Base-by-base conservation (phyloP, 1,140 invertebrate genomes). In the Macrobrachium rosenbergii region DNA sequence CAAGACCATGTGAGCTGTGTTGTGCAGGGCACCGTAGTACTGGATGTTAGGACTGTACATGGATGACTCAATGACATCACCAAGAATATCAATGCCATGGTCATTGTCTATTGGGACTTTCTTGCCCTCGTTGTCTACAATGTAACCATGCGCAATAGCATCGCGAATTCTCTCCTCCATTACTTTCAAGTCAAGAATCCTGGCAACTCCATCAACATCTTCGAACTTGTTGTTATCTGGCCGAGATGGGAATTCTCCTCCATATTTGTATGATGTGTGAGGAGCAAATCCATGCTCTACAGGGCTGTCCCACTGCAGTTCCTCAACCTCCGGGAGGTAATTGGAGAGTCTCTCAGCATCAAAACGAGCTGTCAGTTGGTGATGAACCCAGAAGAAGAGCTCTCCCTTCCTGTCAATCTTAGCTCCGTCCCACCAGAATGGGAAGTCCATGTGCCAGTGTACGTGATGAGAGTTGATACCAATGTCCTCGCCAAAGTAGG, bases 61-160 rank as follows among this genome's bases (percentile, higher is more conserved):
- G 23, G 88, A 89, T 28, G 88, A 89, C 63, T 89, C 91, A 14
- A 90, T 90, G 16, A 89, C 76, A 60, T 90, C 89, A 11, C 90
- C 90, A 72, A 91, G 90, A 3, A 91, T 89, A 17, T 91, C 90
- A 45, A 89, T 88, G 58, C 90, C 90, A 64, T 90, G 87, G 81
- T 91, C 81, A 21, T 87, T 83, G 37, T 67, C 52, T 19, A 87
- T 81, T 72, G 52, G 19, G 43, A 83, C 82, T 3, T 73, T 37
- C 16, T 37, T 63, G 60, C 85, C 88, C 14, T 89, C 63, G 11
- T 28, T 5, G 14, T 93, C 92, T 5, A 92, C 84, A 63, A 95
- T 92, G 89, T 92, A 94, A 83, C 95, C 95, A 83, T 93, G 92
- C 10, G 94, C 93, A 77, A 96, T 95, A 87, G 94, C 94, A 72